Percentiles rank a stretch among this genome's conserved stretches.
phyloP scores from a whole-genome alignment of 2,888 invertebrate species.

The Nomada fucata region DNA sequence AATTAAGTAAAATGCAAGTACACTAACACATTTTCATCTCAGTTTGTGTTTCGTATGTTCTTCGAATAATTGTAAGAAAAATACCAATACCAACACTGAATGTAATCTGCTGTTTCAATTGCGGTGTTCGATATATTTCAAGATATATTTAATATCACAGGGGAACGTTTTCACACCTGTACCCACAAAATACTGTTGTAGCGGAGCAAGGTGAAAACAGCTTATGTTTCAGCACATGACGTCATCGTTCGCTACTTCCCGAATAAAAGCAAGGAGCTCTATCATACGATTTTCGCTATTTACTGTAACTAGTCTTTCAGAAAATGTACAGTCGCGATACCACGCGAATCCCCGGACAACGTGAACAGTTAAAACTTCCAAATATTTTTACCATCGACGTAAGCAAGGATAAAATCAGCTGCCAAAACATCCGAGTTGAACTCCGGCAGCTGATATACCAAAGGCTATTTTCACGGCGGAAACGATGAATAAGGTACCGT shows the following conservation, averaged over 20 bases:
- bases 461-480: conserved; percentile 67
- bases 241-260: conserved; percentile 72
- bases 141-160: not conserved
- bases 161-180: conserved; percentile 54
- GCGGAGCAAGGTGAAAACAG: conserved; percentile 66
- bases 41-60: not conserved
- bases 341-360: not conserved
- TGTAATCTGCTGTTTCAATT: not conserved
- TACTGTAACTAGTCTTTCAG: conserved; percentile 8
- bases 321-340: conserved; percentile 27
- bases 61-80: not conserved
- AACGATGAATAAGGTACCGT: conserved; percentile 49
- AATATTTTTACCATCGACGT: conserved; percentile 45
- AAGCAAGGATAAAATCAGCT: conserved; percentile 73
- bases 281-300: conserved; percentile 32
- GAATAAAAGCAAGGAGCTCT: conserved; percentile 65
- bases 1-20: conserved; percentile 22
- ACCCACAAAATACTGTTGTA: conserved; percentile 56
- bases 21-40: conserved; percentile 32
- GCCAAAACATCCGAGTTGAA: conserved; percentile 75
- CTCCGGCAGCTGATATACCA: conserved; percentile 71
- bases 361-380: conserved; percentile 28
- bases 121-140: not conserved
- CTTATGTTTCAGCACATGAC: conserved; percentile 75
- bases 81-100: no score